phyloP scores from a whole-genome alignment of 2,113 vertebrate species.

The Bothrops jararaca region DNA sequence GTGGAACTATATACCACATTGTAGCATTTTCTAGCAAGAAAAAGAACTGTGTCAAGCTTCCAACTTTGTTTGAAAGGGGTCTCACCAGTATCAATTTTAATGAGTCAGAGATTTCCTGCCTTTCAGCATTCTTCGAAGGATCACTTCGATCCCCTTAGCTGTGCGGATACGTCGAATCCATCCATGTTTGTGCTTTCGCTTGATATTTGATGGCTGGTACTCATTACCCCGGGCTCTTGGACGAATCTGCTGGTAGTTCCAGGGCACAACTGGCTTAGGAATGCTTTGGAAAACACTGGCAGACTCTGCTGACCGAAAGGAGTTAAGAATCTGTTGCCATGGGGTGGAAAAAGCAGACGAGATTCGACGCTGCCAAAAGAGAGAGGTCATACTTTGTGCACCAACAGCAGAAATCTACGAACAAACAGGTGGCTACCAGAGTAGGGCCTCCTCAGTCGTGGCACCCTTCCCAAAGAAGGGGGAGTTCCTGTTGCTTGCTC shows the following conservation, averaged over 20 bases:
- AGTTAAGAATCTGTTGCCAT: background rate
- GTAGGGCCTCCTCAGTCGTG: too few species aligned
- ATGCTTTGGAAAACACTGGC: slow-evolving; percentile 17
- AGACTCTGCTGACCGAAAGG: background rate
- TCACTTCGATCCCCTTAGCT: slow-evolving; percentile 76
- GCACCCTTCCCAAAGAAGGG: too few species aligned
- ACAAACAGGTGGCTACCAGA: too few species aligned
- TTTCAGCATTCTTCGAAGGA: slow-evolving; percentile 88
- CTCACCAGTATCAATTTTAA: slow-evolving; percentile 57
- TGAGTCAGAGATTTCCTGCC: slow-evolving; percentile 86
- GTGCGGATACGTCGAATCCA: slow-evolving; percentile 84
- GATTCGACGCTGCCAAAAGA: background rate
- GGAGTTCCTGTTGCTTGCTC: too few species aligned
- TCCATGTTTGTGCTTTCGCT: slow-evolving; percentile 89
- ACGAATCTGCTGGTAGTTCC: slow-evolving; percentile 76
- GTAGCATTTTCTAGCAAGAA: background rate
- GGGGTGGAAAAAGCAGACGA: background rate
- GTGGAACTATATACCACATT: background rate
- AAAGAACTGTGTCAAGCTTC: background rate
- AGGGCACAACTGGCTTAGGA: slow-evolving; percentile 10
- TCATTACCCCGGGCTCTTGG: slow-evolving; percentile 82
- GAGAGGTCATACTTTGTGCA: background rate
- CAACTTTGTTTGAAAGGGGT: too few species aligned
- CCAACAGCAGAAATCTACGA: background rate
- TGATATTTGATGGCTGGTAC: slow-evolving; percentile 92